A percentile compares a stretch with the other conserved stretches of the same genome.
phyloP scores from a whole-genome alignment of 2,797 vertebrate species.

The Gymnoscopelus braueri region DNA sequence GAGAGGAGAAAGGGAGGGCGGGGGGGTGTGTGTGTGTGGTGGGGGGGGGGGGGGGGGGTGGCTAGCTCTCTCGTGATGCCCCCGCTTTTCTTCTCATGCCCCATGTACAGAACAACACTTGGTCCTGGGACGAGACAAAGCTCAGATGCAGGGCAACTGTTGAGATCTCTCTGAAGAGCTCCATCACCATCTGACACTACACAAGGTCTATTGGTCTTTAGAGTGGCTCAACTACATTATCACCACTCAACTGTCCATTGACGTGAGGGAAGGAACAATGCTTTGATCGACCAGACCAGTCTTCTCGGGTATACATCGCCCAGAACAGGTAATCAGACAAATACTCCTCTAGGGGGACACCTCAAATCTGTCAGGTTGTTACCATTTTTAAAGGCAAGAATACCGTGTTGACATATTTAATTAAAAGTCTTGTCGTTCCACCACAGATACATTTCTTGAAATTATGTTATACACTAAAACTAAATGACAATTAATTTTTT shows the following conservation, averaged over 20 bases:
- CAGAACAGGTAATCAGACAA: constrained; percentile 54
- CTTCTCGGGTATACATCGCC: neutral
- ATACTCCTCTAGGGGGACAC: neutral
- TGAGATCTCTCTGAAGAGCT: neutral
- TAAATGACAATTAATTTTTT: no score
- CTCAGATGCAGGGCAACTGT: constrained; percentile 62
- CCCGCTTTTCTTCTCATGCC: constrained; percentile 78
- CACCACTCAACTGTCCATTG: constrained; percentile 1
- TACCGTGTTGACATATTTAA: neutral
- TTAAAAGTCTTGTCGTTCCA: no score
- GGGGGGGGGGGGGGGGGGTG: constrained; percentile 60
- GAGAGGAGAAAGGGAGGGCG: neutral
- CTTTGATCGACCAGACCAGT: constrained; percentile 17
- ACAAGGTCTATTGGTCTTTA: neutral
- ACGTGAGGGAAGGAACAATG: constrained; percentile 25
- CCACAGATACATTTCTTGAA: no score
- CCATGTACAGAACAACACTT: constrained; percentile 77
- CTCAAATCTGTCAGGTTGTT: neutral
- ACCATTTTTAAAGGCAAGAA: neutral
- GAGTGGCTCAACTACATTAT: neutral
- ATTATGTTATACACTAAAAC: no score
- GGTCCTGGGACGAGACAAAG: constrained; percentile 60
- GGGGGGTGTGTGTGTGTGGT: constrained; percentile 26
- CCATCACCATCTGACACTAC: neutral
- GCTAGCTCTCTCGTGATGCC: constrained; percentile 70